Base-by-base conservation (phyloP, 1,140 invertebrate genomes). In the Bombus difficillimus region DNA sequence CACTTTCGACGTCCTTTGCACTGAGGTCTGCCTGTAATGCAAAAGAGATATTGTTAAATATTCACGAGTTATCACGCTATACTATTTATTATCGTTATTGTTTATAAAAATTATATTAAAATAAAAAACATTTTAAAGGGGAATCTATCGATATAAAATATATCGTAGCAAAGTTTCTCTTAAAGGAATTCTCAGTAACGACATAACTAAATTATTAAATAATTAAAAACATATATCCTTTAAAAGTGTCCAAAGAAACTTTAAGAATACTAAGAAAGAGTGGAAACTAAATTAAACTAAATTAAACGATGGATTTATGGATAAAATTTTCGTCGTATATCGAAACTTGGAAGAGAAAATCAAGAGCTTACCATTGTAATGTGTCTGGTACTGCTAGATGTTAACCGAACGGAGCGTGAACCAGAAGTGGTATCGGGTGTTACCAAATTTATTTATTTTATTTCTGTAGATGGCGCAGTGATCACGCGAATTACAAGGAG, bases 1-100 rank as follows among this genome's bases (percentile, higher is more conserved):
- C 95, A 97, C 97, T 97, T 96, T 97, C 97, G 92, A 97, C 94
- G 93, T 97, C 97, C 95, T 96, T 97, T 94, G 96, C 96, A 93
- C 95, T 96, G 91, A 97, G 96, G 95, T 97, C 97, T 94, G 96
- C 96, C 97, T 97, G 96, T 93, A 96, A 96, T 86, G n/a, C 32
- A 34, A 34, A 66, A 66, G 8, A 34, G 6, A 66, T 3, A 66
- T n/a, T 10, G 13, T 71, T 57, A 32, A 64, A 41, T 12, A 59
- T 28, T 34, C 0, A 22, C n/a, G 13, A 5, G 12, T 32, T n/a
- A n/a, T 53, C 47, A 8, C 10, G 13, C 13, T 5, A 12, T 15
- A 6, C 22, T n/a, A n/a, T 62, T n/a, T n/a, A 62, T n/a, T 13
- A 28, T 62, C 28, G 3, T 28, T 12, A 28, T 62, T 28, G 9